A percentile compares a stretch with the other conserved stretches of the same genome.
Conservation (phyloP, 2,888 invertebrate genomes). For the Falcaria lacertinaria region DNA sequence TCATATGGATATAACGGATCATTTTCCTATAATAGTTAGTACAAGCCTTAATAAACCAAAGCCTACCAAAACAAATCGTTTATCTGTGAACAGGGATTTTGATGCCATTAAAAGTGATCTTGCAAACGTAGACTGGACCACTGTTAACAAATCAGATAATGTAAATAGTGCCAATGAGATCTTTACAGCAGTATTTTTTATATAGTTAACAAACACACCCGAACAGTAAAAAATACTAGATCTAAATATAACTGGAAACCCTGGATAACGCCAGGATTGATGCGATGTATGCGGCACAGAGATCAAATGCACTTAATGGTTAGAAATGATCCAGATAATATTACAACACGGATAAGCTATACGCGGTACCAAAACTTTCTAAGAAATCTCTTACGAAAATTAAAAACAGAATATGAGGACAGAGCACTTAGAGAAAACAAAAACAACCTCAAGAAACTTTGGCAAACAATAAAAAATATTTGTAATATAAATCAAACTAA, state of each 20-base stretch:
- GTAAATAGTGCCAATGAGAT: neutral
- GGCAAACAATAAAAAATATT: neutral
- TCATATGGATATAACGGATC: neutral
- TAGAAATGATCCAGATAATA: neutral
- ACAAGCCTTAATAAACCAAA: neutral
- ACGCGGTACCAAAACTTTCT: neutral
- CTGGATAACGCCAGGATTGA: neutral
- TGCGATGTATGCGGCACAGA: slow-evolving; percentile 3
- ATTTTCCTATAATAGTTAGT: neutral
- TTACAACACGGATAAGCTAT: neutral
- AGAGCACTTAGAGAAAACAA: neutral
- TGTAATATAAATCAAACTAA: neutral
- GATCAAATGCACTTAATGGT: slow-evolving; percentile 1
- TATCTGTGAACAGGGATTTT: neutral
- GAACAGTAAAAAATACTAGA: neutral
- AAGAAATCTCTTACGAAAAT: neutral
- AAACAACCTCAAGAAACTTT: neutral
- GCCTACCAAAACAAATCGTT: neutral
- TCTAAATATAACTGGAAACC: neutral
- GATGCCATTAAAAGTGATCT: neutral
- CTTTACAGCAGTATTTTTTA: no score
- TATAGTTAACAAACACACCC: neutral
- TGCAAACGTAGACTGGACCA: neutral
- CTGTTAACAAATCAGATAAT: neutral
- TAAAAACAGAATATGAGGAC: neutral